These are phyloP conservation scores for Euschistus heros DNA, from an alignment of 1,140 invertebrate genomes.

Conservation along the genomic window DNA sequence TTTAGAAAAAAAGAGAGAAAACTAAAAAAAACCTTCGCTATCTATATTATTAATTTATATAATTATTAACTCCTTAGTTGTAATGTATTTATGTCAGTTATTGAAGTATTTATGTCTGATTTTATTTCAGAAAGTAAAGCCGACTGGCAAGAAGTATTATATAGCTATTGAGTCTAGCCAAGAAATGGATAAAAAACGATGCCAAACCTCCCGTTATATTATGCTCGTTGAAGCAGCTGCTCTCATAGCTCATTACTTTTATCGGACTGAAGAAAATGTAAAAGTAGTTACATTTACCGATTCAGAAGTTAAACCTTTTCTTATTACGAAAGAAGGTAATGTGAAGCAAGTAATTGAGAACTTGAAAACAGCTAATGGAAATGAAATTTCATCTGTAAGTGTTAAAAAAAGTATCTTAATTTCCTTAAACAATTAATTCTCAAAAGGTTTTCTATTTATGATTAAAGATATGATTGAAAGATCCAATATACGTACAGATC, in stretches of 20 bases:
- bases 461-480: too few species aligned
- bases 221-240: not conserved
- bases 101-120: not conserved
- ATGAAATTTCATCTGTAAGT: not conserved
- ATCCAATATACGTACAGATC: too few species aligned
- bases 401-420: too few species aligned
- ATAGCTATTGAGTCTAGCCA: conserved; percentile 3
- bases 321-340: not conserved
- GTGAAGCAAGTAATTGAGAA: not conserved
- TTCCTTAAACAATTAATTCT: too few species aligned
- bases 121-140: conserved; percentile 4
- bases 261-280: not conserved
- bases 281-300: not conserved
- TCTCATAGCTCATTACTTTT: not conserved
- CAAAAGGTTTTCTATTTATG: too few species aligned
- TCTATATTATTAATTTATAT: too few species aligned
- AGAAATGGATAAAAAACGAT: not conserved
- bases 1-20: too few species aligned
- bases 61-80: too few species aligned
- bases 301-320: not conserved
- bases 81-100: not conserved
- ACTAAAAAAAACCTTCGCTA: too few species aligned
- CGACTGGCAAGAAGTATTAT: not conserved
- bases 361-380: not conserved
- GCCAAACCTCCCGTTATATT: not conserved